These are phyloP conservation scores for Glyptemys insculpta DNA, from an alignment of 2,797 vertebrate genomes.

Conservation along the genomic window DNA sequence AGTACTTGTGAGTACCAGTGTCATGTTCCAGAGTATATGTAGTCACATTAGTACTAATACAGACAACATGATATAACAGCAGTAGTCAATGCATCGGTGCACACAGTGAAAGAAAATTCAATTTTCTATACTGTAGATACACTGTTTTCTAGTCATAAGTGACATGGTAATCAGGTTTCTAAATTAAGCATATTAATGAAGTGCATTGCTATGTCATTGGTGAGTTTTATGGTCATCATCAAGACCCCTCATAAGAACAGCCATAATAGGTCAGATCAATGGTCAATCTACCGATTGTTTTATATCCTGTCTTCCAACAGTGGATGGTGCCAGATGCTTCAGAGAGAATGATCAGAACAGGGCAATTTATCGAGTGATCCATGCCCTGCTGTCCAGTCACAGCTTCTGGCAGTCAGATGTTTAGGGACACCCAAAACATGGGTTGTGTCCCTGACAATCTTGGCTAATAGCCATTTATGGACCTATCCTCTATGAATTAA, in stretches of 20 bases:
- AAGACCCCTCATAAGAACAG: neutral
- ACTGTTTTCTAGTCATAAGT: neutral
- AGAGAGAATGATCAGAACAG: neutral
- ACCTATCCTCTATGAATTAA: neutral
- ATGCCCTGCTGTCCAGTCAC: neutral
- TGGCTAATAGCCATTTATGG: neutral
- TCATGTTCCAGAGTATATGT: neutral
- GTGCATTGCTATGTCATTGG: neutral
- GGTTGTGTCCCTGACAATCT: neutral
- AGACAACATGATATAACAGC: neutral
- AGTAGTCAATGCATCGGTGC: neutral
- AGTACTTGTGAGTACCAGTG: neutral
- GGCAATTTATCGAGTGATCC: neutral
- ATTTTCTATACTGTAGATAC: neutral
- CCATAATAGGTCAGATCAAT: neutral
- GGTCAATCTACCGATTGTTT: neutral
- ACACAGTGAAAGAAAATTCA: neutral
- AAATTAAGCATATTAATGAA: neutral
- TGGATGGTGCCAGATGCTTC: neutral
- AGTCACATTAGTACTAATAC: neutral
- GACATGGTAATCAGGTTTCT: neutral
- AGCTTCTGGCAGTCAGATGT: neutral
- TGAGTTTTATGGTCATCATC: neutral
- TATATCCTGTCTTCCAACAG: neutral
- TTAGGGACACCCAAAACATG: neutral